Evolutionary conservation across 2,113 vertebrate species (phyloP).

Genomic region (Malurus cyaneus): DNA sequence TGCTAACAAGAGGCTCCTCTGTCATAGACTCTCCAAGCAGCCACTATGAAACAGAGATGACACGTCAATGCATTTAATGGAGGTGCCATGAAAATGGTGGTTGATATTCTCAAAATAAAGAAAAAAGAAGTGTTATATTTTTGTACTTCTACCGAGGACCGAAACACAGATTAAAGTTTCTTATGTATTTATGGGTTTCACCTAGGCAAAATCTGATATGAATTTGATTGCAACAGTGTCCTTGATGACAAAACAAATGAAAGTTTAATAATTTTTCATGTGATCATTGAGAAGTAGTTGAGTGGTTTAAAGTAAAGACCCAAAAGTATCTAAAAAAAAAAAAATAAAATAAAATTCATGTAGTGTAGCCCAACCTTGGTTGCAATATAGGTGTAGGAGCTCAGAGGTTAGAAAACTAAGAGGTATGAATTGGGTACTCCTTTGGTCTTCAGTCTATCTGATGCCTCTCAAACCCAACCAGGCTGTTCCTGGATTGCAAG

Average conservation of each 20-base stretch:
- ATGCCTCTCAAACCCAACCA: rapidly evolving
- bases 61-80: neutral
- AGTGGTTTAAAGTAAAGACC: neutral
- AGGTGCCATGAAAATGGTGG: neutral
- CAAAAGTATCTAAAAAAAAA: neutral
- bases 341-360: neutral
- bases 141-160: neutral
- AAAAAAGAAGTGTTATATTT: neutral
- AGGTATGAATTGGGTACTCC: neutral
- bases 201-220: neutral
- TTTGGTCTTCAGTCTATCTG: neutral
- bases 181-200: constrained; percentile 28
- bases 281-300: neutral
- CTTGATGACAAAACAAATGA: neutral
- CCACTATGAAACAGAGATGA: neutral
- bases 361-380: neutral
- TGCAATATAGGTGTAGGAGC: neutral
- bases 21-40: neutral
- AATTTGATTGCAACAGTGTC: neutral
- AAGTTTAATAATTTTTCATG: constrained; percentile 24
- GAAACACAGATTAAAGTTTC: constrained; percentile 28
- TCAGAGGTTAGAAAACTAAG: neutral
- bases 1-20: constrained; percentile 36
- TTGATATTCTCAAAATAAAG: neutral
- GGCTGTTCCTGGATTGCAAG: neutral